A percentile compares a stretch with the other conserved stretches of the same genome.
These are phyloP conservation scores for Lamprotornis superbus DNA, from an alignment of 2,113 vertebrate genomes.

Conservation along the genomic window DNA sequence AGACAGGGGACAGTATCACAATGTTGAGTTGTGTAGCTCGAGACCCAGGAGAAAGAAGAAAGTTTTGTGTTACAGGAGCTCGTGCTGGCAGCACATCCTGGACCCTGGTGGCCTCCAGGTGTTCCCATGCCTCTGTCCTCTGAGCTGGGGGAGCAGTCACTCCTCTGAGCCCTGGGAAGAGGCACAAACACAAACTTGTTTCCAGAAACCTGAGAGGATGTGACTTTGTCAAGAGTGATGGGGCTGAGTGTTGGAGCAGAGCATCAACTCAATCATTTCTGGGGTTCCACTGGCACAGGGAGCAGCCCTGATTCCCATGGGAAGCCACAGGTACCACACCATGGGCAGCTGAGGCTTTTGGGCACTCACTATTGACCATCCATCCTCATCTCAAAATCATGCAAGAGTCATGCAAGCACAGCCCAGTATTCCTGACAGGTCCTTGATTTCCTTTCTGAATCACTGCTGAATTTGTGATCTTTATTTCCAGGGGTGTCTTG, in stretches of 20 bases:
- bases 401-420: background rate
- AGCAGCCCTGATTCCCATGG: background rate
- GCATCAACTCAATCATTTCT: rapidly evolving
- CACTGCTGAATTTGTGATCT: background rate
- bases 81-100: no score
- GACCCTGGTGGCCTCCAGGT: background rate
- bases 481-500: background rate
- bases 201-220: background rate
- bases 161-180: background rate
- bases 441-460: background rate
- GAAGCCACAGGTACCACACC: background rate
- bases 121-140: background rate
- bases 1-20: background rate
- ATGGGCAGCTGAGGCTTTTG: background rate
- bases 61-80: background rate
- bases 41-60: background rate
- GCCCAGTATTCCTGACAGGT: rapidly evolving
- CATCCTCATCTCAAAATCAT: background rate
- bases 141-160: background rate
- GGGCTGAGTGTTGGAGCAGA: background rate
- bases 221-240: rapidly evolving
- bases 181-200: background rate
- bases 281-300: background rate
- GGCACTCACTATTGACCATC: rapidly evolving
- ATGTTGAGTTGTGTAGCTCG: background rate